Evolutionary conservation across 2,113 vertebrate species (phyloP).

Genomic region (Pica pica): DNA sequence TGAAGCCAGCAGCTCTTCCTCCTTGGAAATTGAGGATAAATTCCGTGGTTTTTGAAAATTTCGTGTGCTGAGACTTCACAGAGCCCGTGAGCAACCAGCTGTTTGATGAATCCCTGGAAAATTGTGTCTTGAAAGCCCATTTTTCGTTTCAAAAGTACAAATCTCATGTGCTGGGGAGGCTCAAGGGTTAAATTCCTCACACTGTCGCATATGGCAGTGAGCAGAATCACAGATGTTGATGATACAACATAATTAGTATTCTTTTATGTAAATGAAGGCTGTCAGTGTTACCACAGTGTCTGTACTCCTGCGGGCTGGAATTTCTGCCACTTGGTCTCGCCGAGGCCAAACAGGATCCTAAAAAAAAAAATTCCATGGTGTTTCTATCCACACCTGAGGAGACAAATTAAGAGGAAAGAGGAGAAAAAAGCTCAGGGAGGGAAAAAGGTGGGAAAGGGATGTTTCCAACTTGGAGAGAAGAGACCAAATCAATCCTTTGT

Average conservation of each 20-base stretch:
- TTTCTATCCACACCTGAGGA: neutral
- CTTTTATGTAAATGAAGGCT: slow-evolving; percentile 80
- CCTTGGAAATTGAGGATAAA: neutral
- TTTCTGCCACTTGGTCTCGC: slow-evolving; percentile 58
- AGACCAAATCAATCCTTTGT: slow-evolving; percentile 1
- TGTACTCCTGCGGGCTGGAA: slow-evolving; percentile 58
- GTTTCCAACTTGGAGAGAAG: neutral
- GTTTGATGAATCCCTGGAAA: neutral
- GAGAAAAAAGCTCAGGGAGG: neutral
- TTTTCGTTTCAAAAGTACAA: neutral
- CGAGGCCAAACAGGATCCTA: slow-evolving; percentile 3
- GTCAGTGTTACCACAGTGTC: slow-evolving; percentile 74
- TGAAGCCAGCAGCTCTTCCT: neutral
- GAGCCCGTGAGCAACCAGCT: neutral
- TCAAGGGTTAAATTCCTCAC: slow-evolving; percentile 71
- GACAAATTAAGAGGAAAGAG: neutral
- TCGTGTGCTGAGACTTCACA: neutral
- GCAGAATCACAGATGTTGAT: slow-evolving; percentile 80
- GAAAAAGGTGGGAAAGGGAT: neutral
- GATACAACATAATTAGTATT: slow-evolving; percentile 78
- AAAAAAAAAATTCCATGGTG: neutral
- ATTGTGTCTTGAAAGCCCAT: accelerated
- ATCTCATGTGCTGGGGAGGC: neutral
- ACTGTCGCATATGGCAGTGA: slow-evolving; percentile 74
- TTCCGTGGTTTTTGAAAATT: neutral